Evolutionary conservation across 2,888 invertebrate species (phyloP).

Genomic region (Cephus rjabovi): DNA sequence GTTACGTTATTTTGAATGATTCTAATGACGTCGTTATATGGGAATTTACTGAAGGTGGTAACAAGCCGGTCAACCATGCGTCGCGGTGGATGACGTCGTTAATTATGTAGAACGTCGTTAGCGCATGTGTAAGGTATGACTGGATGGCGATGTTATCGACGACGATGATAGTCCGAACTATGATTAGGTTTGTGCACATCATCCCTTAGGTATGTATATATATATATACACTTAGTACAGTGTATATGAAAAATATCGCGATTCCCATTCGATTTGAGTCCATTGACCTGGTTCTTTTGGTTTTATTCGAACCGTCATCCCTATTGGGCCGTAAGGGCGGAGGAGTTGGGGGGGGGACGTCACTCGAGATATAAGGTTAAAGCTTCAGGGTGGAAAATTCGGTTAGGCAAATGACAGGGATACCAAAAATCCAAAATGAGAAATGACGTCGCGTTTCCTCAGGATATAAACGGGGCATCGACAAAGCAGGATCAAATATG

Average conservation of each 20-base stretch:
- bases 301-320: background rate
- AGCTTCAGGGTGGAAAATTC: background rate
- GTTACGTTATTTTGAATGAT: conserved; percentile 27
- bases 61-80: conserved; percentile 8
- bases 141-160: background rate
- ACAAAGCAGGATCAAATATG: background rate
- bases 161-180: background rate
- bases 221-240: background rate
- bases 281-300: background rate
- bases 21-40: conserved; percentile 24
- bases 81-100: background rate
- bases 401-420: background rate
- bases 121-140: background rate
- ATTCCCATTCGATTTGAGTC: background rate
- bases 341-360: background rate
- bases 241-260: background rate
- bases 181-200: background rate
- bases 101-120: background rate
- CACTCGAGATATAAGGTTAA: background rate
- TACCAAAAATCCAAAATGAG: background rate
- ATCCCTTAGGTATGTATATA: background rate
- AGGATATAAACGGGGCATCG: background rate
- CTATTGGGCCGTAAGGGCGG: background rate
- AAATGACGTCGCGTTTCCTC: background rate
- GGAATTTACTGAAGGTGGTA: conserved; percentile 30